phyloP scores from a whole-genome alignment of 92 coral and sea anemone genomes.

The Parazoanthus darwini region DNA sequence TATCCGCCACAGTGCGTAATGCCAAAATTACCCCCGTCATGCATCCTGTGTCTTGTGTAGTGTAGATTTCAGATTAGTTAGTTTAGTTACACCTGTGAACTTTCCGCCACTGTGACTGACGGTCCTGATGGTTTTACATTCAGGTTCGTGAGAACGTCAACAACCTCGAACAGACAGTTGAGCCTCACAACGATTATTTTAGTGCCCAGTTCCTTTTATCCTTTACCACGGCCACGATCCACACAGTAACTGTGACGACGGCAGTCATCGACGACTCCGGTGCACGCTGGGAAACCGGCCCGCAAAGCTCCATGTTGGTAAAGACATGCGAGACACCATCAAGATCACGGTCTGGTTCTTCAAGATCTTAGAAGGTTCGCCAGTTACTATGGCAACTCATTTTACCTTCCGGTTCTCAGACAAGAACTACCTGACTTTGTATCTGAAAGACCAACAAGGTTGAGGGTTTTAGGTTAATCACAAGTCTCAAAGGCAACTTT shows the following conservation, averaged over 20 bases:
- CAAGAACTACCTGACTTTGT: too few species aligned
- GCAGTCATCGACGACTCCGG: slow-evolving; percentile 89
- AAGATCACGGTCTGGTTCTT: slow-evolving; percentile 59
- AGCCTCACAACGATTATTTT: slow-evolving; percentile 95
- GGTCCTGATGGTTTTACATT: neutral
- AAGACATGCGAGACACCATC: slow-evolving; percentile 73
- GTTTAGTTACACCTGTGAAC: neutral
- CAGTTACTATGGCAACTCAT: too few species aligned
- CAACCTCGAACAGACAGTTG: slow-evolving; percentile 88
- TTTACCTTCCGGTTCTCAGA: too few species aligned
- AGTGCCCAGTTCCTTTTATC: slow-evolving; percentile 98
- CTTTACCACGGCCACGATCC: slow-evolving; percentile 64
- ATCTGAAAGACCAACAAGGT: too few species aligned
- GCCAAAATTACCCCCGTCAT: too few species aligned
- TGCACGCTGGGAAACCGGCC: slow-evolving; percentile 94
- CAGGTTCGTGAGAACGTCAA: slow-evolving; percentile 69
- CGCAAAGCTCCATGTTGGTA: slow-evolving; percentile 75
- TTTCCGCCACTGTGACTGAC: neutral
- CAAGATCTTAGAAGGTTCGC: slow-evolving; percentile 38
- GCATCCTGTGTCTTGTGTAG: too few species aligned
- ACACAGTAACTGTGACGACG: slow-evolving; percentile 82
- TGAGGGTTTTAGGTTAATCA: too few species aligned
- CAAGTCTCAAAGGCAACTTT: neutral
- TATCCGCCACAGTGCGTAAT: too few species aligned
- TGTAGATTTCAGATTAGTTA: too few species aligned